Base-by-base conservation (phyloP, 2,797 vertebrate genomes). In the Knipowitschia caucasica region DNA sequence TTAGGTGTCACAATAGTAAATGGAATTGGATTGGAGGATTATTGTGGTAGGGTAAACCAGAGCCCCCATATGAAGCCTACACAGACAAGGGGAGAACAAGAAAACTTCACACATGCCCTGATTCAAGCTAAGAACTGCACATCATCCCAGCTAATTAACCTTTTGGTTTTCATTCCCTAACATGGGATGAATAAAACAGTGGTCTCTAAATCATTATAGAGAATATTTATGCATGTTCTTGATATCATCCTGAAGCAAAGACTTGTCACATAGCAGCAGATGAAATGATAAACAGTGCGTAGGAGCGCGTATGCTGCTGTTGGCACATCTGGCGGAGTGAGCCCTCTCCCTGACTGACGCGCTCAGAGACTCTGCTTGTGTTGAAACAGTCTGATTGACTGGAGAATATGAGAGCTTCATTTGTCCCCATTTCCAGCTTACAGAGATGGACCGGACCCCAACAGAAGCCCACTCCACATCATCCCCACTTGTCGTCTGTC, bases 371-470 rank as follows among this genome's bases (percentile, higher is more conserved):
- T 51, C 66, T 45, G 55, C 10, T 8, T 17, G 15, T 89, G 84
- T 89, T 89, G 87, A 86, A 75, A 87, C 79, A 69, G 47, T 73
- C 55, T 82, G 87, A 90, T 88, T 87, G 84, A 86, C 79, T 56
- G 57, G 75, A 73, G 78, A 77, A 70, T 75, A 62, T 68, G 58
- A 77, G 69, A 60, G 70, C 67, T 67, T 59, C 79, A 78, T 86
- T 87, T 78, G 75, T 86, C 83, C 79, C 77, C 67, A 60, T 62
- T 69, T 75, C 43, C 60, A 73, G 71, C 72, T 23, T n/a, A n/a
- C 70, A 27, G 11, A 27, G 62, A 78, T 75, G 66, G 49, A 49
- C 26, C 51, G 44, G 53, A n/a, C 33, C 14, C 4, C 33, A 9
- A n/a, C n/a, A 35, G 18, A 71, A 45, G 53, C 33, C 53, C 72